Conservation (phyloP, 2,113 vertebrate species). For the Galeopterus variegatus region DNA sequence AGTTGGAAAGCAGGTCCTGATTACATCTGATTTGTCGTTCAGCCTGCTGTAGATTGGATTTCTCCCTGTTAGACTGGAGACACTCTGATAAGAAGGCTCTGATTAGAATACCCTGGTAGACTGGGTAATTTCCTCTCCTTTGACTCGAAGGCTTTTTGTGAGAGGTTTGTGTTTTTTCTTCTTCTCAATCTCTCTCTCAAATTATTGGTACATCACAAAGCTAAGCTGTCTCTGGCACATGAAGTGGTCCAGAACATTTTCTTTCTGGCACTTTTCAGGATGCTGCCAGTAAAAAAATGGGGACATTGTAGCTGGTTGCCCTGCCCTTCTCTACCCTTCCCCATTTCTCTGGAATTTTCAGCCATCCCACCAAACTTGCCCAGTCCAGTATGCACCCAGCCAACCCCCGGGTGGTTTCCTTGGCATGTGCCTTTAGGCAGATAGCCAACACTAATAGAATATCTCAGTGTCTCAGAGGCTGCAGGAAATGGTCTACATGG, state of each 20-base stretch:
- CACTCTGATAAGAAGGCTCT: constrained; percentile 84
- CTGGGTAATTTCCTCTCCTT: constrained; percentile 84
- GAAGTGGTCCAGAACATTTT: background rate
- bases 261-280: background rate
- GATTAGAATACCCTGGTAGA: constrained; percentile 84
- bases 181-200: background rate
- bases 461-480: background rate
- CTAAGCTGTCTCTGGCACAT: background rate
- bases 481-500: background rate
- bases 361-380: background rate
- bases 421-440: background rate
- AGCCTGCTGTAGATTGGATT: constrained; percentile 86
- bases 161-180: background rate
- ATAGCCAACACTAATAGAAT: background rate
- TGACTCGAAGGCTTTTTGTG: constrained; percentile 45
- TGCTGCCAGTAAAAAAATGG: background rate
- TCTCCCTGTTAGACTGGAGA: constrained; percentile 88
- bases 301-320: background rate
- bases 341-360: background rate
- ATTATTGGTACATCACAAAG: background rate
- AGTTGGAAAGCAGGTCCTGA: constrained; percentile 83
- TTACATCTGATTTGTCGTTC: constrained; percentile 87
- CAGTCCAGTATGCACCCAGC: background rate
- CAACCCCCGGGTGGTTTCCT: background rate
- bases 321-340: background rate